phyloP scores from a whole-genome alignment of 1,140 invertebrate species.

The Hyposmocoma kahamanoa region DNA sequence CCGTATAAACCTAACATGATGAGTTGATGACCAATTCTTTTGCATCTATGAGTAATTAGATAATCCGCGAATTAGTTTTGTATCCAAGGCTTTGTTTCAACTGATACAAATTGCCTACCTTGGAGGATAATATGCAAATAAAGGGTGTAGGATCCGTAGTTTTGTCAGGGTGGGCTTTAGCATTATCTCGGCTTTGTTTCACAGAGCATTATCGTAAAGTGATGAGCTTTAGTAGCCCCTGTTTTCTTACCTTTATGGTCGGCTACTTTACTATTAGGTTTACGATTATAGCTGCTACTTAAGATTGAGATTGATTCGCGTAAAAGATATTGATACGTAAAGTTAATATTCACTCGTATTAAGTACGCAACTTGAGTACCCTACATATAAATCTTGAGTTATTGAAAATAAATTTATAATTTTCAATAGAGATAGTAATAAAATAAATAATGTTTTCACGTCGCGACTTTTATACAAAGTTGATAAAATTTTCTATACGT shows the following conservation, averaged over 20 bases:
- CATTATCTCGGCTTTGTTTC: constrained; percentile 13
- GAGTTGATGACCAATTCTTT: no score
- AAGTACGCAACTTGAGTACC: no score
- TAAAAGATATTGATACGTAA: not conserved
- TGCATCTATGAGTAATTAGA: no score
- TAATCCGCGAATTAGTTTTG: no score
- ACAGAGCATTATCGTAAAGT: not conserved
- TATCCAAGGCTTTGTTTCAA: no score
- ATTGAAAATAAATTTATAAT: no score
- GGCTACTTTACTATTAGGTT: not conserved
- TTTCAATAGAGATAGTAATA: no score
- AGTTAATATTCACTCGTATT: not conserved
- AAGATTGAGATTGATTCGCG: not conserved
- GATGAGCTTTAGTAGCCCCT: not conserved
- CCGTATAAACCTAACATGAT: no score
- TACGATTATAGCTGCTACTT: not conserved
- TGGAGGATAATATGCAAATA: not conserved
- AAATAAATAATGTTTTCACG: no score
- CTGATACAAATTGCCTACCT: constrained; percentile 1
- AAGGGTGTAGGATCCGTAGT: not conserved
- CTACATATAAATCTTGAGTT: no score
- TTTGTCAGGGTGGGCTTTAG: constrained; percentile 8
- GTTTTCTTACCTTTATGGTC: not conserved
- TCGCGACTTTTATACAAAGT: not conserved
- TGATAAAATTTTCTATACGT: not conserved